These are phyloP conservation scores for Lycocerus yunnanus DNA, from an alignment of 2,888 invertebrate species.

Conservation along the genomic window DNA sequence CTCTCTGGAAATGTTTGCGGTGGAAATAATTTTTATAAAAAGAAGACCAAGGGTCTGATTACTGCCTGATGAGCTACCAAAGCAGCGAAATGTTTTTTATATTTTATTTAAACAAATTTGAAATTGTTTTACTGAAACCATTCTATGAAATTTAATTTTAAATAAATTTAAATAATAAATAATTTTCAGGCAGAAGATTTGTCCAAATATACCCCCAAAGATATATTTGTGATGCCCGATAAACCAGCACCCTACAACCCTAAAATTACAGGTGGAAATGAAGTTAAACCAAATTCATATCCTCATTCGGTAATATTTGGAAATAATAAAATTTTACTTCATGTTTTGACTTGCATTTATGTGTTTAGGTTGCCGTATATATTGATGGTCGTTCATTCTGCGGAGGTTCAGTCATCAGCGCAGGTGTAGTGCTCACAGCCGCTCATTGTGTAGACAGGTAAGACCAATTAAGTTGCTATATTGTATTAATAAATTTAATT, in stretches of 20 bases:
- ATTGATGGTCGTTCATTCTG: constrained; percentile 56
- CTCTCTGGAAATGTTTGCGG: too few relatives aligned
- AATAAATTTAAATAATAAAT: background rate
- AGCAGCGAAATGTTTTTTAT: too few relatives aligned
- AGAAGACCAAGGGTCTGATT: too few relatives aligned
- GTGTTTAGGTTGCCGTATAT: background rate
- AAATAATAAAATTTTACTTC: background rate
- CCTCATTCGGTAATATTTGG: constrained; percentile 5
- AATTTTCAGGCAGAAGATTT: background rate
- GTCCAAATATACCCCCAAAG: background rate
- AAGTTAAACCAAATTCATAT: constrained; percentile 29
- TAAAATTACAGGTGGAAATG: constrained; percentile 2
- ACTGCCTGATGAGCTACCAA: too few relatives aligned
- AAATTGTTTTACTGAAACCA: too few relatives aligned
- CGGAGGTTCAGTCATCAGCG: constrained; percentile 57
- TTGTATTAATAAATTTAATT: background rate
- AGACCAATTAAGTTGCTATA: background rate
- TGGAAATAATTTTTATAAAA: too few relatives aligned
- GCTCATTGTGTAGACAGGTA: constrained; percentile 60
- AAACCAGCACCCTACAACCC: background rate
- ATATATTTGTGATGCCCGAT: background rate
- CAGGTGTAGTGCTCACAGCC: constrained; percentile 59
- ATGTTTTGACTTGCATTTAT: background rate
- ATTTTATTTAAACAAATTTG: too few relatives aligned
- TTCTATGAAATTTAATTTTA: too few relatives aligned